A percentile compares a stretch with the other conserved stretches of the same genome.
phyloP scores from a whole-genome alignment of 1,140 invertebrate species.

The Drosophila aff. region DNA sequence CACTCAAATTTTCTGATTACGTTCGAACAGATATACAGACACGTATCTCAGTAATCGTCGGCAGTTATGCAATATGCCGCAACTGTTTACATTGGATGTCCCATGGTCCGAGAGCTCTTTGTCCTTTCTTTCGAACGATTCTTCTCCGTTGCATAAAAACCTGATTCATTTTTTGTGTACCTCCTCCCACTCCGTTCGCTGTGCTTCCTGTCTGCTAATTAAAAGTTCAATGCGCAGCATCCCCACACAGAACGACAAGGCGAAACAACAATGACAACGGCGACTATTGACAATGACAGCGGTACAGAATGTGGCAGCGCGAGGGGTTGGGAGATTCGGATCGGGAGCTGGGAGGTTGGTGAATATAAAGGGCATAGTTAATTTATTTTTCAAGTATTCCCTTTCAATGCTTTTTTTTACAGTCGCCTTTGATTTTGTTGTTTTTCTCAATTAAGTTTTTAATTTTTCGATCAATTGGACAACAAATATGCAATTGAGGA shows the following conservation, averaged over 20 bases:
- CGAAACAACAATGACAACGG: constrained; percentile 27
- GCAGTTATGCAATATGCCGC: constrained; percentile 1
- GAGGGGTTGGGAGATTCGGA: constrained; percentile 1
- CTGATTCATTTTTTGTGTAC: constrained; percentile 21
- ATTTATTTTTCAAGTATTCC: constrained; percentile 57
- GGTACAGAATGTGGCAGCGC: constrained; percentile 28
- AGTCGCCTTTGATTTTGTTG: constrained; percentile 22
- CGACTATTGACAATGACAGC: constrained; percentile 61
- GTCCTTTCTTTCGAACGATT: constrained; percentile 33
- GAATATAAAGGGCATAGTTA: constrained; percentile 46
- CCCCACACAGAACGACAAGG: constrained; percentile 33
- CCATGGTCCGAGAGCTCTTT: neutral
- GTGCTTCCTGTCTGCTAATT: constrained; percentile 59
- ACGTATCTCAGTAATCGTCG: neutral
- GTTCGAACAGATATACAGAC: neutral
- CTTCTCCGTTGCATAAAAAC: constrained; percentile 12
- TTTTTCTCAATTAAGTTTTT: constrained; percentile 59
- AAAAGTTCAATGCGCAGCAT: constrained; percentile 76
- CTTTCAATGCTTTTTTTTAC: constrained; percentile 20
- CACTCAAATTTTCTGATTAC: neutral
- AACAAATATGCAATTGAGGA: constrained; percentile 54
- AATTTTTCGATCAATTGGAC: constrained; percentile 67
- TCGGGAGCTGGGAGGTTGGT: neutral
- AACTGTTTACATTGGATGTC: constrained; percentile 39
- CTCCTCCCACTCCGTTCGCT: neutral